Conservation (phyloP, 2,113 vertebrate genomes). For the Pao palembangensis region DNA sequence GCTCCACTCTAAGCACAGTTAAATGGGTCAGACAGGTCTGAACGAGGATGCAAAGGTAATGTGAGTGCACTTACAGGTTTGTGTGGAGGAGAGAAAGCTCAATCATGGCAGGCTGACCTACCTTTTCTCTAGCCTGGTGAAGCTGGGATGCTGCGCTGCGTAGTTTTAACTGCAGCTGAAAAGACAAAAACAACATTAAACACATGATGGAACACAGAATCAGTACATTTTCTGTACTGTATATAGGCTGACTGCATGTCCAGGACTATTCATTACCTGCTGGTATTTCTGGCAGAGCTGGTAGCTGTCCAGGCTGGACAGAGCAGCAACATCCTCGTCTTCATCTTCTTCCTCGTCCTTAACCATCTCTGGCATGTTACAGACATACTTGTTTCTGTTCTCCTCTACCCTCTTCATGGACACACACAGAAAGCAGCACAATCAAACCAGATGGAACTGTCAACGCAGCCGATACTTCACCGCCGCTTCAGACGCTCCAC, state of each 20-base stretch:
- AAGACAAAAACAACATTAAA: conserved; percentile 7
- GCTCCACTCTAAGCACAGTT: conserved; percentile 23
- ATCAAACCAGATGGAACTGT: not conserved
- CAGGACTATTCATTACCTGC: conserved; percentile 48
- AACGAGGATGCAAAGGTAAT: conserved; percentile 49
- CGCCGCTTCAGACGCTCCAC: conserved; percentile 14
- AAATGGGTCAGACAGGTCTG: conserved; percentile 66
- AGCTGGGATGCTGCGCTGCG: conserved; percentile 75
- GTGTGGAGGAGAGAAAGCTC: conserved; percentile 17
- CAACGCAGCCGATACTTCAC: not conserved
- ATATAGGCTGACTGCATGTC: not conserved
- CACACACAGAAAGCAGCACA: not conserved
- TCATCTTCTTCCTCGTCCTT: conserved; percentile 35
- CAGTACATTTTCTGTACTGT: not conserved
- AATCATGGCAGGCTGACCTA: conserved; percentile 59
- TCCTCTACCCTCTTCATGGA: conserved; percentile 19
- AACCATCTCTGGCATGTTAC: conserved; percentile 30
- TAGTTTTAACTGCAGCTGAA: conserved; percentile 82
- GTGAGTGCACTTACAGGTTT: conserved; percentile 16
- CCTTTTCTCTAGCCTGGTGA: conserved; percentile 78
- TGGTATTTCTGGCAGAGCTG: conserved; percentile 68
- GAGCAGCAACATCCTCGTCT: conserved; percentile 47
- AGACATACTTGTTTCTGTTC: conserved; percentile 12
- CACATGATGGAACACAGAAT: not conserved
- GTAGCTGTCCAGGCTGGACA: conserved; percentile 54